A percentile compares a stretch with the other conserved stretches of the same genome.
Evolutionary conservation across 2,113 vertebrate species (phyloP).

Genomic region (Bolborhynchus lineola): DNA sequence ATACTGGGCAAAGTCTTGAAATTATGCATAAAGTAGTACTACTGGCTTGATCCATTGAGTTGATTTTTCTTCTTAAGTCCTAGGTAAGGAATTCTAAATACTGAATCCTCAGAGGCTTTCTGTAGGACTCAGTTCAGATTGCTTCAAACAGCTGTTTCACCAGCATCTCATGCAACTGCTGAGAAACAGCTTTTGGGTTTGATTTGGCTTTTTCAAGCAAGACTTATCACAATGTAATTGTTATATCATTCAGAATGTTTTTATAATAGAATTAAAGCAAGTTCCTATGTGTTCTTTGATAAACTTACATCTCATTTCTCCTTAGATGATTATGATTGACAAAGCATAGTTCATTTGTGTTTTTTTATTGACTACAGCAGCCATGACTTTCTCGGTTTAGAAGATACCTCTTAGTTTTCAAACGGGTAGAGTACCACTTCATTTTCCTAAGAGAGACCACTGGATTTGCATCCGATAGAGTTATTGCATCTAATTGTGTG

Average conservation of each 20-base stretch:
- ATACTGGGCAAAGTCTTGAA: neutral
- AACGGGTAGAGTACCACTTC: neutral
- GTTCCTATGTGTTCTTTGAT: neutral
- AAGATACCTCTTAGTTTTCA: neutral
- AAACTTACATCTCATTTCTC: constrained; percentile 5
- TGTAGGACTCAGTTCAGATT: neutral
- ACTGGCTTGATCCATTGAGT: neutral
- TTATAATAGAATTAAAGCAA: neutral
- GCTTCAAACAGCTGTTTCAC: neutral
- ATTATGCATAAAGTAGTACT: neutral
- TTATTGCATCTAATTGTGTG: neutral
- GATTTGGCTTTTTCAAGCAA: neutral
- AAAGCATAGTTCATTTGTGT: neutral
- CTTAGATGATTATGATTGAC: neutral
- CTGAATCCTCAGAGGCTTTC: neutral
- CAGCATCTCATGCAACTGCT: neutral
- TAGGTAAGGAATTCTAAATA: neutral
- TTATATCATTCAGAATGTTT: neutral
- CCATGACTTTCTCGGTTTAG: neutral
- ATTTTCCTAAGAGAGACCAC: neutral
- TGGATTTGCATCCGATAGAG: neutral
- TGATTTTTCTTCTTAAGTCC: neutral
- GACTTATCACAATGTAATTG: neutral
- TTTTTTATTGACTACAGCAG: constrained; percentile 10
- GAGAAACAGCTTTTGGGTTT: constrained; percentile 3